phyloP scores from a whole-genome alignment of 2,888 invertebrate species.

The Acanthacorydalis orientalis region DNA sequence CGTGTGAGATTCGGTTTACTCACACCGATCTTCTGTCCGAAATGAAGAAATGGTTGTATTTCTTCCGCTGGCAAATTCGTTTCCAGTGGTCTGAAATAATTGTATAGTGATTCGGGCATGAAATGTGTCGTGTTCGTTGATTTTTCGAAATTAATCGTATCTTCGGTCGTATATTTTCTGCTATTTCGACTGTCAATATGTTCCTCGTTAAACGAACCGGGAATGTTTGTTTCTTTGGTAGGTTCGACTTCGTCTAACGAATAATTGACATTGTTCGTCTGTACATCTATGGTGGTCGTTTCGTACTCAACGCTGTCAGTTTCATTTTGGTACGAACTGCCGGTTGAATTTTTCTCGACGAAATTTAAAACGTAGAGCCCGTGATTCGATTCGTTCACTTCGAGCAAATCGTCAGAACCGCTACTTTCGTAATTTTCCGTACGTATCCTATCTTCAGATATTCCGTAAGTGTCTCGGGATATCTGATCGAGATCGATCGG shows the following conservation, averaged over 20 bases:
- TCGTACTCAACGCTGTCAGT: background rate
- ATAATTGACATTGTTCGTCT: slow-evolving; percentile 17
- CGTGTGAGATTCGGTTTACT: slow-evolving; percentile 19
- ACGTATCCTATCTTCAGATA: slow-evolving; percentile 15
- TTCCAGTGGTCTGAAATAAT: slow-evolving; percentile 45
- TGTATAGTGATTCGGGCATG: slow-evolving; percentile 43
- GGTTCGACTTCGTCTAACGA: slow-evolving; percentile 17
- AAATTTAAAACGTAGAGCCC: slow-evolving; percentile 32
- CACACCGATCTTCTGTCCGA: slow-evolving; percentile 45
- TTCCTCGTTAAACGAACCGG: slow-evolving; percentile 9
- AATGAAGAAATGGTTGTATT: slow-evolving; percentile 51
- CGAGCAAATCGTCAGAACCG: slow-evolving; percentile 35
- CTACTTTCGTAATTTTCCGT: slow-evolving; percentile 25
- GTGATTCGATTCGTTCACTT: slow-evolving; percentile 36
- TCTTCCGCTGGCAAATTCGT: slow-evolving; percentile 44
- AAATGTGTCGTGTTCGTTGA: slow-evolving; percentile 33
- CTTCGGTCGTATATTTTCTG: slow-evolving; percentile 25
- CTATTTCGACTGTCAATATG: slow-evolving; percentile 9
- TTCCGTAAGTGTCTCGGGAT: slow-evolving; percentile 15
- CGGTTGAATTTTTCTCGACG: background rate
- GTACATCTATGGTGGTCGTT: slow-evolving; percentile 7
- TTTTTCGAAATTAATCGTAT: slow-evolving; percentile 20
- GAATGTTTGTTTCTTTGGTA: slow-evolving; percentile 9
- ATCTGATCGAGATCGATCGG: slow-evolving; percentile 11
- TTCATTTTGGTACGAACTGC: background rate